phyloP scores from a whole-genome alignment of 2,797 vertebrate species.

The Danio jaintianensis region DNA sequence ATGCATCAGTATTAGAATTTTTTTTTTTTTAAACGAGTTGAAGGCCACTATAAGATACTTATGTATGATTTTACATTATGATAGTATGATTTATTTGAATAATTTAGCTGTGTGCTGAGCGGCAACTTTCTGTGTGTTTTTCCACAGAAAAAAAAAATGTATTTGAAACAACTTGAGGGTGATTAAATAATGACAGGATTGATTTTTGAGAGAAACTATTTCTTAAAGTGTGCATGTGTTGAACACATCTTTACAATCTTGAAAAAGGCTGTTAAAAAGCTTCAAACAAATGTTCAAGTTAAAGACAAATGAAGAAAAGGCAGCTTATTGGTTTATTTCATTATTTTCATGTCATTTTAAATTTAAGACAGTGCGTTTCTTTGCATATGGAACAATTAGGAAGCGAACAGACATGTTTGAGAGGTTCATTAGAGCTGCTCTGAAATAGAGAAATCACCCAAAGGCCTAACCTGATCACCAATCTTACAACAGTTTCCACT shows the following conservation, averaged over 20 bases:
- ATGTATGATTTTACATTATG: too few relatives aligned
- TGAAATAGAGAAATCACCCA: slow-evolving; percentile 58
- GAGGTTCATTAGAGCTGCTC: slow-evolving; percentile 54
- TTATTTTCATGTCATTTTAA: slow-evolving; percentile 51
- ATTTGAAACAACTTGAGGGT: not conserved
- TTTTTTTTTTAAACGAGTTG: too few relatives aligned
- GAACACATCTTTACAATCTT: not conserved
- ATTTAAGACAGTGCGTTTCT: slow-evolving; percentile 44
- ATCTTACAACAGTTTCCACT: slow-evolving; percentile 42
- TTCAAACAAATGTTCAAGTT: slow-evolving; percentile 20
- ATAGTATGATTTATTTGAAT: too few relatives aligned
- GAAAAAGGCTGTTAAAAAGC: not conserved
- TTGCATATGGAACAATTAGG: slow-evolving; percentile 60
- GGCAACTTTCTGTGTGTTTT: not conserved
- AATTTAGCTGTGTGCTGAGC: not conserved
- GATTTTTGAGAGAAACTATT: not conserved
- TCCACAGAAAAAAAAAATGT: not conserved
- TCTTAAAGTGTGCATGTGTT: not conserved
- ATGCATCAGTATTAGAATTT: too few relatives aligned
- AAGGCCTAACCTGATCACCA: slow-evolving; percentile 54
- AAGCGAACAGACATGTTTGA: slow-evolving; percentile 48
- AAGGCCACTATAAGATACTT: too few relatives aligned
- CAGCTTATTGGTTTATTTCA: slow-evolving; percentile 28
- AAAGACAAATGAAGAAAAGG: slow-evolving; percentile 7
- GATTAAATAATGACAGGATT: slow-evolving; percentile 7